These are phyloP conservation scores for Gallinago jamesoni DNA, from an alignment of 2,113 vertebrate species.

Conservation along the genomic window DNA sequence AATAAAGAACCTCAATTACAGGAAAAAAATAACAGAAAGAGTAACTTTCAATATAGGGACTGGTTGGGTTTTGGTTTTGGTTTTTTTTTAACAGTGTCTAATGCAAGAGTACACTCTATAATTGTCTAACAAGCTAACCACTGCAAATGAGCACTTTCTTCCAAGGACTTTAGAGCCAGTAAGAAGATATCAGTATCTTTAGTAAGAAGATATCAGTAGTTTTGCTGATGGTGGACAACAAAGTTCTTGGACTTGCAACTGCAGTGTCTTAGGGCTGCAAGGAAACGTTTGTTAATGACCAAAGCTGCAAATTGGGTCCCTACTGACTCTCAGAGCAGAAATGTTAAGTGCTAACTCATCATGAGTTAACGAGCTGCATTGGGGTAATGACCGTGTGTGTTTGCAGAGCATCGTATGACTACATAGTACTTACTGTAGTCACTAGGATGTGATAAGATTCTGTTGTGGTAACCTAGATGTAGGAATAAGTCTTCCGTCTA, in stretches of 20 bases:
- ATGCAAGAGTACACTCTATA: not conserved
- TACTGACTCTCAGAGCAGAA: not conserved
- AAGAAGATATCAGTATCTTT: not conserved
- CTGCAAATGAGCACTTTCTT: not conserved
- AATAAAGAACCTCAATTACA: not conserved
- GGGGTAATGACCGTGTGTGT: not conserved
- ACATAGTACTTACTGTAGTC: not conserved
- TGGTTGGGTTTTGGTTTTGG: not conserved
- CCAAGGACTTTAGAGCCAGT: not conserved
- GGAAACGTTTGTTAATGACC: not conserved
- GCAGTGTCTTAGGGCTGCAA: not conserved
- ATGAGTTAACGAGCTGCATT: not conserved
- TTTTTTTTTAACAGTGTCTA: not conserved
- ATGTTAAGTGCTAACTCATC: not conserved
- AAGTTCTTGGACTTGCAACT: not conserved
- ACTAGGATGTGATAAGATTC: not conserved
- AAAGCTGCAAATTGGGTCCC: not conserved
- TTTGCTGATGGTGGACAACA: not conserved
- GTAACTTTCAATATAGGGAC: not conserved
- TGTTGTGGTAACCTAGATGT: not conserved
- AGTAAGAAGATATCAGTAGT: not conserved
- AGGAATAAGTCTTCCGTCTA: not conserved
- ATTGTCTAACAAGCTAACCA: not conserved
- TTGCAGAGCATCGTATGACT: not conserved
- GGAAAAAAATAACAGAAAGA: not conserved